phyloP scores from a whole-genome alignment of 2,888 invertebrate species.

The Rotaria magnacalcarata region DNA sequence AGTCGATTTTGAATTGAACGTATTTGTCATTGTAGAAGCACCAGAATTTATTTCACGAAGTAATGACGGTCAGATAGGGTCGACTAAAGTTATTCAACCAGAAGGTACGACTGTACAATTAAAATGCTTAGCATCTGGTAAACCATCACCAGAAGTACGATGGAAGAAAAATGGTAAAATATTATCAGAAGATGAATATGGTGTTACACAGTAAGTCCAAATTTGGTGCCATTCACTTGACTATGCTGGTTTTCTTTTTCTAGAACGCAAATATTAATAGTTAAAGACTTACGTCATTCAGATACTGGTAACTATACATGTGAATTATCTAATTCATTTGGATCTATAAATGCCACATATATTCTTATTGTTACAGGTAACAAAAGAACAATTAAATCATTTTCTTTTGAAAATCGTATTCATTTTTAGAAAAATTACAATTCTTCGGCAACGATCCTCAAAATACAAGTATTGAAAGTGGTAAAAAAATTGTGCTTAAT shows the following conservation, averaged over 20 bases:
- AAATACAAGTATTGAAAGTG: not conserved
- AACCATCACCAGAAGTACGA: slow-evolving; percentile 14
- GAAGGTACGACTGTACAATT: slow-evolving; percentile 30
- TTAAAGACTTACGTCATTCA: slow-evolving; percentile 26
- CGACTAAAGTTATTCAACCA: slow-evolving; percentile 18
- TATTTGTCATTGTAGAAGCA: not conserved
- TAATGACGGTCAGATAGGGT: not conserved
- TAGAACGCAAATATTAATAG: slow-evolving; percentile 13
- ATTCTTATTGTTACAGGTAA: slow-evolving; percentile 29
- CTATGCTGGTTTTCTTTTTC: not conserved
- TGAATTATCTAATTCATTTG: slow-evolving; percentile 16
- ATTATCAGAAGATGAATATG: slow-evolving; percentile 33
- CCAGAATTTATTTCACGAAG: slow-evolving; percentile 4
- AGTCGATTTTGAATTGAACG: not conserved
- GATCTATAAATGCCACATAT: slow-evolving; percentile 3
- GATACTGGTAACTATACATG: slow-evolving; percentile 35
- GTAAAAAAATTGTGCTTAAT: not conserved
- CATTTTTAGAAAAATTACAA: slow-evolving; percentile 8
- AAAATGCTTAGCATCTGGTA: slow-evolving; percentile 16
- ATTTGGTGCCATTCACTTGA: not conserved
- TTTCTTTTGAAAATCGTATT: not conserved
- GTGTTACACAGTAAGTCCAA: not conserved
- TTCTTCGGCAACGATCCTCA: not conserved
- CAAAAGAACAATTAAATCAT: not conserved
- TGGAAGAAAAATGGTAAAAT: slow-evolving; percentile 33